phyloP scores from a whole-genome alignment of 64 coral and sea anemone genomes.

The Pachyseris speciosa region DNA sequence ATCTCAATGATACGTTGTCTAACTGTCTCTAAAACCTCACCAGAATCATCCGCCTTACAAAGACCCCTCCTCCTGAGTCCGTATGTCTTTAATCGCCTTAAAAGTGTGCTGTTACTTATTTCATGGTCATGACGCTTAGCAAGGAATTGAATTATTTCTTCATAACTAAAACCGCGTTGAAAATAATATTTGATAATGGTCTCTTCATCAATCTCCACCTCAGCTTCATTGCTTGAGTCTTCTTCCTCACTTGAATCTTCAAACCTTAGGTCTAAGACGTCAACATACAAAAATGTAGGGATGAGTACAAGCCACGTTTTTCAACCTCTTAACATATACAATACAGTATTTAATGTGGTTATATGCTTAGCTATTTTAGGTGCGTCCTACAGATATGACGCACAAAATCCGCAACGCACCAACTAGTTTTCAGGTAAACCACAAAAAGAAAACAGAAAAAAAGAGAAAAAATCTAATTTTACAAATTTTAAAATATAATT shows the following conservation, averaged over 20 bases:
- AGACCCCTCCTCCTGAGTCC: constrained; percentile 16
- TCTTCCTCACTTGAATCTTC: constrained; percentile 41
- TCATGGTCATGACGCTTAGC: constrained; percentile 26
- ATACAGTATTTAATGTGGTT: background rate
- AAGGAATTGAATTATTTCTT: constrained; percentile 60
- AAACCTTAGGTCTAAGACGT: constrained; percentile 5
- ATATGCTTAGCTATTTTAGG: background rate
- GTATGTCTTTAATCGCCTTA: constrained; percentile 34
- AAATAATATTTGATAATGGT: constrained; percentile 70
- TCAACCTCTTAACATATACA: constrained; percentile 11
- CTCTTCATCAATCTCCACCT: constrained; percentile 64
- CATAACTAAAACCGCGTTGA: constrained; percentile 67
- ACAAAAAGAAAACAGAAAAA: background rate
- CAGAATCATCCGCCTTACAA: constrained; percentile 39
- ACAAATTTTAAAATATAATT: background rate
- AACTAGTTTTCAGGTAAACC: background rate
- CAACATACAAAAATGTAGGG: constrained; percentile 22
- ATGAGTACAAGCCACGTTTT: background rate
- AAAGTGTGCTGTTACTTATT: constrained; percentile 54
- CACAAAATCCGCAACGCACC: no score
- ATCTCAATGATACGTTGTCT: constrained; percentile 40
- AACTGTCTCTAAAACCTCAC: constrained; percentile 40
- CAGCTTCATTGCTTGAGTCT: constrained; percentile 23
- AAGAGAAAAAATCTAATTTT: background rate
- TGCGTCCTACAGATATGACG: background rate